Conservation (phyloP, 2,113 vertebrate genomes). For the Ondatra zibethicus region DNA sequence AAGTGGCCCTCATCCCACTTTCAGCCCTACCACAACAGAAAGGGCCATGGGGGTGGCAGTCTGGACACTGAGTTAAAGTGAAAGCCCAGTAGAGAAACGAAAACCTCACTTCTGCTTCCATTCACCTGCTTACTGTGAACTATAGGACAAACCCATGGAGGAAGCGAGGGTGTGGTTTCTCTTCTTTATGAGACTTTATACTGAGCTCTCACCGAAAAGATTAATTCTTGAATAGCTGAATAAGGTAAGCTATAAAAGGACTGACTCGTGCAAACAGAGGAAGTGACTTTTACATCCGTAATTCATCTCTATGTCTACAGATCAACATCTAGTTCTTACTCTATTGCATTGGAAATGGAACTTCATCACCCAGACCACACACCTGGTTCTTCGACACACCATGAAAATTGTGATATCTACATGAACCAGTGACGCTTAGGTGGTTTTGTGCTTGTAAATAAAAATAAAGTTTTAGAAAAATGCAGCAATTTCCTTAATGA, state of each 20-base stretch:
- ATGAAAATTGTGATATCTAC: neutral
- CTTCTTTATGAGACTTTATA: neutral
- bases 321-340: neutral
- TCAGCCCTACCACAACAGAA: neutral
- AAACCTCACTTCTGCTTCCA: neutral
- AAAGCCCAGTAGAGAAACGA: neutral
- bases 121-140: neutral
- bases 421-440: neutral
- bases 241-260: constrained; percentile 6
- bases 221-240: constrained; percentile 24
- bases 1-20: neutral
- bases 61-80: neutral
- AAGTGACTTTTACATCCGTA: neutral
- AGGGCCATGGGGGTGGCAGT: neutral
- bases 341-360: neutral
- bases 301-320: neutral
- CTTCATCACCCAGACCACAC: neutral
- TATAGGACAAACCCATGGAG: neutral
- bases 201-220: neutral
- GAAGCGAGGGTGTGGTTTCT: neutral
- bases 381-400: neutral
- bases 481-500: neutral
- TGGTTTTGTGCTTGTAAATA: constrained; percentile 22
- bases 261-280: neutral
- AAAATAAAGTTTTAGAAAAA: neutral